These are phyloP conservation scores for Serinus canaria DNA, from an alignment of 2,113 vertebrate genomes.

Conservation along the genomic window DNA sequence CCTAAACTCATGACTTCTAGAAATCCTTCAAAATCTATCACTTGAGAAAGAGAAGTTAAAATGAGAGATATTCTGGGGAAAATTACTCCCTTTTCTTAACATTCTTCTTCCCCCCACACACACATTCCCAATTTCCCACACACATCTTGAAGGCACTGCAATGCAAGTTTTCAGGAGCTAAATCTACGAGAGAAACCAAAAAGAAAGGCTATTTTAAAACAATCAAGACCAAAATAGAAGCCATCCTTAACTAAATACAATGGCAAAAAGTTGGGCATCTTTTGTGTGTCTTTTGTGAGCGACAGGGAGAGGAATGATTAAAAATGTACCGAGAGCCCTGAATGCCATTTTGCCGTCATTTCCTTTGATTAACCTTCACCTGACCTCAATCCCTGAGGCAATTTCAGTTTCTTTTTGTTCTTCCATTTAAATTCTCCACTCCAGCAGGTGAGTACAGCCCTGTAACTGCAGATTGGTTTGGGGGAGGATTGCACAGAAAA, in stretches of 20 bases:
- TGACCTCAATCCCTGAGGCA: conserved; percentile 73
- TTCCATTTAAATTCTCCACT: conserved; percentile 53
- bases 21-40: conserved; percentile 37
- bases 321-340: conserved; percentile 70
- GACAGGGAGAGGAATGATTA: conserved; percentile 60
- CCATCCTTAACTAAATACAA: not conserved
- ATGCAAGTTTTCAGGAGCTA: conserved; percentile 17
- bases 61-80: conserved; percentile 44
- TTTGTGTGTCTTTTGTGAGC: conserved; percentile 10
- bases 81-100: conserved; percentile 53
- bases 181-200: not conserved
- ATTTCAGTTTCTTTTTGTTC: conserved; percentile 69
- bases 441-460: conserved; percentile 47
- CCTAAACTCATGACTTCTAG: conserved; percentile 28
- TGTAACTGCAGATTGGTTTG: not conserved
- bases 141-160: conserved; percentile 23
- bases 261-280: conserved; percentile 7
- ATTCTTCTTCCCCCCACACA: conserved; percentile 32
- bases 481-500: not conserved
- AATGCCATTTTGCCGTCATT: conserved; percentile 76
- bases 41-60: not conserved
- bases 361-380: conserved; percentile 81
- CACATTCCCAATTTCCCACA: conserved; percentile 32
- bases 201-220: conserved; percentile 18
- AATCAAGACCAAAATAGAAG: conserved; percentile 12